A percentile compares a stretch with the other conserved stretches of the same genome.
Evolutionary conservation across 92 coral and sea anemone species (phyloP).

Genomic region (Bergia sp.): DNA sequence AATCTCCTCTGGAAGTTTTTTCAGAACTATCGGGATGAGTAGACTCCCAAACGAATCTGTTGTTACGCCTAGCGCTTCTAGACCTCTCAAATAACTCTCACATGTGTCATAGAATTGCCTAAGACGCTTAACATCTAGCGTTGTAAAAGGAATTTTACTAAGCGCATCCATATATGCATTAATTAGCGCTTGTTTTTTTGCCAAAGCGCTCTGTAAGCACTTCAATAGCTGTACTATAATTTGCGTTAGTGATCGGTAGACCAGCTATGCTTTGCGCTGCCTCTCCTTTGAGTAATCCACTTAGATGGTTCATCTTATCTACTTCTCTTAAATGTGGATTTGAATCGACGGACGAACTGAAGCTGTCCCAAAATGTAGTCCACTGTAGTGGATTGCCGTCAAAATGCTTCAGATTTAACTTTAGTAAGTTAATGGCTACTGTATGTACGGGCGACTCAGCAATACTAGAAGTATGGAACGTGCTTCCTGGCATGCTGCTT

Average conservation of each 20-base stretch:
- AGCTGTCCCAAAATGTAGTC: conserved; percentile 44
- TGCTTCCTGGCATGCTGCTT: background rate
- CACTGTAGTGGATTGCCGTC: background rate
- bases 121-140: background rate
- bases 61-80: background rate
- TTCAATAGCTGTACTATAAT: background rate
- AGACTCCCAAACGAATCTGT: background rate
- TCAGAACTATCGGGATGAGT: background rate
- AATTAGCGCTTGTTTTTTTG: background rate
- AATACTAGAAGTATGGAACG: background rate
- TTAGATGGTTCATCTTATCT: conserved; percentile 50
- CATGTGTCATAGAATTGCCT: background rate
- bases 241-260: background rate
- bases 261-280: conserved; percentile 18
- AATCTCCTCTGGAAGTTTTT: background rate
- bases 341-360: conserved; percentile 40
- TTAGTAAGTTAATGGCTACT: background rate
- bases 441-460: background rate
- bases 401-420: background rate
- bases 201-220: background rate
- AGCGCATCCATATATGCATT: conserved; percentile 14
- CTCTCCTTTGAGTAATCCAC: conserved; percentile 45
- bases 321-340: conserved; percentile 47
- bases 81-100: background rate
- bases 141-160: background rate